Base-by-base conservation (phyloP, 2,797 vertebrate species). In the Echiichthys vipera region DNA sequence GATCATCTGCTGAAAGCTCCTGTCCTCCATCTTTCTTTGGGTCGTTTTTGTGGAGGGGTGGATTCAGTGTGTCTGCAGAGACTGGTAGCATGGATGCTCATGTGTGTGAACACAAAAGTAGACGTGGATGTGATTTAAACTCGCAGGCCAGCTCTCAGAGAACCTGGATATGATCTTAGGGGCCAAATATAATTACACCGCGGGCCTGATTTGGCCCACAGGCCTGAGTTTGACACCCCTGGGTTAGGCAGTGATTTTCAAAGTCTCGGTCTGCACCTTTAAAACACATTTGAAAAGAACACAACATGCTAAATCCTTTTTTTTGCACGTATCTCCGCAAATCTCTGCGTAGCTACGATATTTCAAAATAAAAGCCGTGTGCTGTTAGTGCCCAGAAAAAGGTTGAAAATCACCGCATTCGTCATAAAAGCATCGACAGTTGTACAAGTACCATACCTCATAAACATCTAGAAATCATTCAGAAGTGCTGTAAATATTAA, bases 161-260 rank as follows among this genome's bases (percentile, higher is more conserved):
- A n/a, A n/a, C n/a, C n/a, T n/a, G n/a, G n/a, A n/a, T n/a, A n/a
- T n/a, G n/a, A n/a, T n/a, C n/a, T n/a, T n/a, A n/a, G n/a, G n/a
- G n/a, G n/a, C n/a, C n/a, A n/a, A n/a, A n/a, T n/a, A n/a, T n/a
- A n/a, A n/a, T n/a, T n/a, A n/a, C n/a, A n/a, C n/a, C n/a, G n/a
- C n/a, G n/a, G n/a, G n/a, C n/a, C n/a, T n/a, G n/a, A n/a, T n/a
- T n/a, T n/a, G n/a, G n/a, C n/a, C n/a, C n/a, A n/a, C n/a, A n/a
- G n/a, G n/a, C n/a, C n/a, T n/a, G n/a, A n/a, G n/a, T n/a, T n/a
- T n/a, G n/a, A n/a, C n/a, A n/a, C n/a, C n/a, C n/a, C n/a, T n/a
- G n/a, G n/a, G n/a, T n/a, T n/a, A n/a, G 47, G 66, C 65, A 65
- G 63, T 68, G 68, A 78, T 63, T 78, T 81, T 77, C 70, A 84